These are phyloP conservation scores for Lontra canadensis DNA, from an alignment of 2,113 vertebrate species.

Conservation along the genomic window DNA sequence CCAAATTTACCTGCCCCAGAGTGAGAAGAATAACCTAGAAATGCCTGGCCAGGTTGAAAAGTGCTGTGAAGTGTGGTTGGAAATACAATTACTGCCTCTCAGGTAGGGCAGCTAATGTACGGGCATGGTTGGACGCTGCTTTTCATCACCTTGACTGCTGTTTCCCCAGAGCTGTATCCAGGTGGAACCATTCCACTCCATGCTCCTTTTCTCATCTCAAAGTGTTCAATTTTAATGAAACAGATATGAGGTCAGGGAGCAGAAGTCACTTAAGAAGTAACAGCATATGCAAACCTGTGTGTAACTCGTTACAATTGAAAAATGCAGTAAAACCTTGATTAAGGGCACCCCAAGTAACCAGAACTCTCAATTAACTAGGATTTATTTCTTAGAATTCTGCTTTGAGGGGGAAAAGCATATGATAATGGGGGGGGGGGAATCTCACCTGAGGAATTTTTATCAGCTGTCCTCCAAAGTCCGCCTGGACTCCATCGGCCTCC, in stretches of 20 bases:
- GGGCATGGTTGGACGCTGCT: background rate
- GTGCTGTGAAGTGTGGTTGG: background rate
- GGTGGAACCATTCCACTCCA: constrained; percentile 38
- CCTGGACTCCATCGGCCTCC: background rate
- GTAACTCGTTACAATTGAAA: constrained; percentile 35
- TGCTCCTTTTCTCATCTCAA: background rate
- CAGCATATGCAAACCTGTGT: constrained; percentile 69
- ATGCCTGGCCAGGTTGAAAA: background rate
- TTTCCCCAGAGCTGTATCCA: constrained; percentile 51
- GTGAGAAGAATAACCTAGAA: constrained; percentile 47
- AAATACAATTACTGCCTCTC: background rate
- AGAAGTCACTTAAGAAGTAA: constrained; percentile 73
- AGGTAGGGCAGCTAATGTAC: constrained; percentile 12
- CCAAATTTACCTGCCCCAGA: constrained; percentile 30
- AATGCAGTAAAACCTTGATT: constrained; percentile 59
- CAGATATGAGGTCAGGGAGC: constrained; percentile 71
- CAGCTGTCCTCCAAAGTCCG: background rate
- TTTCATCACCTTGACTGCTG: constrained; percentile 56
- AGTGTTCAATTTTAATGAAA: constrained; percentile 71
- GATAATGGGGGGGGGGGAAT: background rate
- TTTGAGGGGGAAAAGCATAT: background rate
- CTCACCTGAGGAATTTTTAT: constrained; percentile 5
- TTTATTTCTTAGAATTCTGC: constrained; percentile 65
- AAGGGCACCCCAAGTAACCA: constrained; percentile 61
- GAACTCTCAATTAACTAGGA: constrained; percentile 60